Evolutionary conservation across 1,140 invertebrate genomes (phyloP), one percentile per base, ranked within the genome.

Genomic region (Heliconius himera): DNA sequence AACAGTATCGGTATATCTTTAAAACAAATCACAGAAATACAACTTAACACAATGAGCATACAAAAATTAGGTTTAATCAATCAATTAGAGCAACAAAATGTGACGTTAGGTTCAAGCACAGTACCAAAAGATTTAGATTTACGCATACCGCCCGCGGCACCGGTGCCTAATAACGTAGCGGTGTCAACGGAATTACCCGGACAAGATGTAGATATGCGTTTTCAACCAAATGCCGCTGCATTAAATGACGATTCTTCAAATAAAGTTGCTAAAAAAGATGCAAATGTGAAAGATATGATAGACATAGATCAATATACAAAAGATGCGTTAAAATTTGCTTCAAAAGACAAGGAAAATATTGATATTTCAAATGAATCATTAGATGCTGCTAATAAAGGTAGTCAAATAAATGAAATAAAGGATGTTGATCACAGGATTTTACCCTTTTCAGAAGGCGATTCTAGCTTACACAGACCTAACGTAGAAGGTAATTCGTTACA

Each of bases 11-110:
- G 96, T 9, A 90, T 96, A 49, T 95, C 95, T 4, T 87, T 96
- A 74, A 93, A 93, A 84, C 95, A 96, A 88, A 95, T 96, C 33
- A 95, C 95, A 46, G 95, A 96, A 88, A 96, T 96, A 79, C 96
- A 96, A 87, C 88, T 95, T 49, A 96, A 95, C 87, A 95, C 95
- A 16, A 94, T 95, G 91, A 95, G 90, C 83, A 95, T 95, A 82
- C 95, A 95, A 87, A 95, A 95, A 86, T 88, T 95, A 84, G 95
- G 95, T 74, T 90, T 95, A 81, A 95, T 95, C 74, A 93, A 93
- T 83, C 88, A 86, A 83, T 70, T 82, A 66, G 85, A 92, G 75
- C 85, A 91, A 87, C 87, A 90, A 79, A 54, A 87, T 22, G 86
- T 85, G 74, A 89, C 89, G 85, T n/a, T 87, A 73, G 76, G 74